A percentile compares a stretch with the other conserved stretches of the same genome.
phyloP scores from a whole-genome alignment of 2,113 vertebrate genomes.

The Theristicus caerulescens region DNA sequence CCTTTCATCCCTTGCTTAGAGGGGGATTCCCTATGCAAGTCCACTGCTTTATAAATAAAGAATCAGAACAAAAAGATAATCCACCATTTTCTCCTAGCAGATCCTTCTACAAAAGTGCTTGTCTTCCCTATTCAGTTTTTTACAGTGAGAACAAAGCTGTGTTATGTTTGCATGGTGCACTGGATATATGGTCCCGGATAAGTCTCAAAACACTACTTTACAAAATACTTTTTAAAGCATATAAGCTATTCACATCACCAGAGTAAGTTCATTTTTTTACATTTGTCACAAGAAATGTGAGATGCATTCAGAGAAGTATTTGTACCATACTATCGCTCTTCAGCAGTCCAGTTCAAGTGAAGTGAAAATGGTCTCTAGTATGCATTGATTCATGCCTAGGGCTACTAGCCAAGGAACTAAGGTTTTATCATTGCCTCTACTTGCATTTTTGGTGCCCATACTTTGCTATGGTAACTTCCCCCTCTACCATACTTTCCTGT shows the following conservation, averaged over 20 bases:
- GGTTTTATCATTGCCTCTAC: not conserved
- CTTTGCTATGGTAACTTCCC: not conserved
- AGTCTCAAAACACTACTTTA: not conserved
- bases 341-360: not conserved
- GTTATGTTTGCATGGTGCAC: fast-evolving
- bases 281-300: fast-evolving
- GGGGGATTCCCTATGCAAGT: not conserved
- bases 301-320: not conserved
- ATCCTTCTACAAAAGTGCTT: not conserved
- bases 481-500: not conserved
- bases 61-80: not conserved
- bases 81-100: not conserved
- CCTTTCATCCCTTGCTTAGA: not conserved
- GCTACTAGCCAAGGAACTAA: not conserved
- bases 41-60: not conserved
- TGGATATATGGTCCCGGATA: fast-evolving
- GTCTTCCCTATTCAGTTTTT: not conserved
- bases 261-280: not conserved
- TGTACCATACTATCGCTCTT: fast-evolving
- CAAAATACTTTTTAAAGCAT: not conserved
- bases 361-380: not conserved
- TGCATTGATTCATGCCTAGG: fast-evolving
- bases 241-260: not conserved
- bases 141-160: not conserved
- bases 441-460: not conserved